These are phyloP conservation scores for Macaria notata DNA, from an alignment of 2,888 invertebrate species.

Conservation along the genomic window DNA sequence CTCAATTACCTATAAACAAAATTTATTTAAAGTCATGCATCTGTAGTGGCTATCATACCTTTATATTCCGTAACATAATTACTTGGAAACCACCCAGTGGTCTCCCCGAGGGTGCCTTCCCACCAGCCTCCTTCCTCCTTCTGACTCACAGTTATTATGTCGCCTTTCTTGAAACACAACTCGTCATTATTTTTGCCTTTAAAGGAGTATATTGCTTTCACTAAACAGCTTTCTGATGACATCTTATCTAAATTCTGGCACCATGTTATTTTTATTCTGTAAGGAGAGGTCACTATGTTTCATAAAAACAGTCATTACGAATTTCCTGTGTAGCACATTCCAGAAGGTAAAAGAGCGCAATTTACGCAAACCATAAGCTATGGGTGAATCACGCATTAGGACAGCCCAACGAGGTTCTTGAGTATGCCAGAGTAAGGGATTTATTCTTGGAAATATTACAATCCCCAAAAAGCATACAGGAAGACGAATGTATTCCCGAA, in stretches of 20 bases:
- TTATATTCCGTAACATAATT: constrained; percentile 97
- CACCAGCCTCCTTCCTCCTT: constrained; percentile 99
- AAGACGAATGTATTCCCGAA: constrained; percentile 23
- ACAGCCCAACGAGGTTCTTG: constrained; percentile 5
- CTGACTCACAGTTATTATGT: constrained; percentile 98
- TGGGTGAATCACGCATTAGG: not conserved
- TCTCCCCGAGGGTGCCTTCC: constrained; percentile 98
- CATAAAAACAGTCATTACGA: constrained; percentile 13
- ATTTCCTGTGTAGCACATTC: constrained; percentile 17
- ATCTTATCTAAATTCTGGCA: constrained; percentile 66
- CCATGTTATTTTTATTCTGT: constrained; percentile 49
- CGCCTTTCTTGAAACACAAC: constrained; percentile 97
- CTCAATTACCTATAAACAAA: too few species aligned
- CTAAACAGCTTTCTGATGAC: constrained; percentile 85
- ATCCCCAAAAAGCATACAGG: constrained; percentile 37
- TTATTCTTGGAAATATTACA: constrained; percentile 38
- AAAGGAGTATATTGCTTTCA: constrained; percentile 96
- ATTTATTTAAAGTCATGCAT: too few species aligned
- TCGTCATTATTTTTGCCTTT: constrained; percentile 99
- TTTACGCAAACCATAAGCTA: not conserved
- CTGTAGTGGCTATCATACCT: constrained; percentile 56
- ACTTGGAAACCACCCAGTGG: constrained; percentile 99
- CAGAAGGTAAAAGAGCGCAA: constrained; percentile 2
- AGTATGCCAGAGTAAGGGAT: constrained; percentile 22
- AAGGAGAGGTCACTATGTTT: constrained; percentile 34